These are phyloP conservation scores for Sorex araneus DNA, from an alignment of 2,113 vertebrate species.

Conservation along the genomic window DNA sequence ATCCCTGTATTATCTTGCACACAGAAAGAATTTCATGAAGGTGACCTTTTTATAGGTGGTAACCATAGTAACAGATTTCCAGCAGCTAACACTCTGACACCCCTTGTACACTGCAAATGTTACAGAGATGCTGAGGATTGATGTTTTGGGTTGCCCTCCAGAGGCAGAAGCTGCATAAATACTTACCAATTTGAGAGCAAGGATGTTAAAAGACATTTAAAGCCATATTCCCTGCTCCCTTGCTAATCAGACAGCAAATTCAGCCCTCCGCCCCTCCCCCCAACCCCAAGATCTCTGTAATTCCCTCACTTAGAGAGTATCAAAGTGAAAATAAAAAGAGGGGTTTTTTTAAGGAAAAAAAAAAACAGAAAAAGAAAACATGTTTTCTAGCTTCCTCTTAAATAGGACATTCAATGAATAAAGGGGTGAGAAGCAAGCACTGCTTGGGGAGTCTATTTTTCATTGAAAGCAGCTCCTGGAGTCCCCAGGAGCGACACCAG, in stretches of 20 bases:
- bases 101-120: conserved; percentile 74
- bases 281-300: conserved; percentile 41
- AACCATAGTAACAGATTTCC: conserved; percentile 90
- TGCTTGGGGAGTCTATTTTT: background rate
- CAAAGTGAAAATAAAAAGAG: conserved; percentile 72
- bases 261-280: background rate
- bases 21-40: conserved; percentile 90
- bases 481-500: background rate
- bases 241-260: background rate
- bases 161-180: conserved; percentile 55
- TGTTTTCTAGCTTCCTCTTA: background rate
- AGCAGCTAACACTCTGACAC: conserved; percentile 76
- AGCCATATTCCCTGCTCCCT: conserved; percentile 29
- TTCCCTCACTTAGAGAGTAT: conserved; percentile 51
- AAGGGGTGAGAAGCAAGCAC: background rate
- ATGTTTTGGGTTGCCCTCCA: conserved; percentile 64
- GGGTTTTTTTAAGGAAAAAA: background rate
- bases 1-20: conserved; percentile 88
- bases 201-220: conserved; percentile 69
- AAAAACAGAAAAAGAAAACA: conserved; percentile 27
- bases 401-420: background rate
- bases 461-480: background rate
- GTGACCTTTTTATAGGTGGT: conserved; percentile 91
- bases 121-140: conserved; percentile 66
- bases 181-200: conserved; percentile 65